These are phyloP conservation scores for Aphis craccivora DNA, from an alignment of 1,140 invertebrate genomes.

Conservation along the genomic window DNA sequence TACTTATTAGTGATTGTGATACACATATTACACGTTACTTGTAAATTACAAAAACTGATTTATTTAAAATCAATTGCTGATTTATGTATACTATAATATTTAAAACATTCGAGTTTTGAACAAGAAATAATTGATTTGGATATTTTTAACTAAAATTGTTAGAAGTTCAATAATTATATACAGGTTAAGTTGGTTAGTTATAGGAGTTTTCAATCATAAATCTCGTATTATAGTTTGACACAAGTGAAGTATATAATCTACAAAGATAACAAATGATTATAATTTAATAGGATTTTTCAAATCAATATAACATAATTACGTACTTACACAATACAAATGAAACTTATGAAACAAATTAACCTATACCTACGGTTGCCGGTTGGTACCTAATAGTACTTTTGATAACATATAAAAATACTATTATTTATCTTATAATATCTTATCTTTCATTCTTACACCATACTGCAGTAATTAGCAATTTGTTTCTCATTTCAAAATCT, in stretches of 20 bases:
- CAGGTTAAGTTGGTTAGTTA: not conserved
- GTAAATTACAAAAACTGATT: not conserved
- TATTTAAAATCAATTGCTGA: not conserved
- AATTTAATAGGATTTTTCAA: not conserved
- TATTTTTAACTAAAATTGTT: not conserved
- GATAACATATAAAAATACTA: not conserved
- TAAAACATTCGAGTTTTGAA: not conserved
- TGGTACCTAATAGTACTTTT: not conserved
- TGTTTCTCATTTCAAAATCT: not conserved
- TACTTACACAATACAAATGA: not conserved
- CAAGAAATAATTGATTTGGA: not conserved
- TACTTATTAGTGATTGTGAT: not conserved
- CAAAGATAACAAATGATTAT: not conserved
- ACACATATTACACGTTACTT: not conserved
- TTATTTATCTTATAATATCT: slow-evolving; percentile 1
- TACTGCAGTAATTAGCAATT: not conserved
- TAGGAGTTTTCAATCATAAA: not conserved
- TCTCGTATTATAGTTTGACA: not conserved
- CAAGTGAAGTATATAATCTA: not conserved
- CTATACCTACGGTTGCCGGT: too few relatives aligned
- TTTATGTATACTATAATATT: not conserved
- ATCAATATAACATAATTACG: not conserved
- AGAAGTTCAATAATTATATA: not conserved
- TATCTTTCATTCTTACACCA: not conserved
- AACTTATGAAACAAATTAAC: not conserved